These are phyloP conservation scores for Lates calcarifer DNA, from an alignment of 2,113 vertebrate genomes.

Conservation along the genomic window DNA sequence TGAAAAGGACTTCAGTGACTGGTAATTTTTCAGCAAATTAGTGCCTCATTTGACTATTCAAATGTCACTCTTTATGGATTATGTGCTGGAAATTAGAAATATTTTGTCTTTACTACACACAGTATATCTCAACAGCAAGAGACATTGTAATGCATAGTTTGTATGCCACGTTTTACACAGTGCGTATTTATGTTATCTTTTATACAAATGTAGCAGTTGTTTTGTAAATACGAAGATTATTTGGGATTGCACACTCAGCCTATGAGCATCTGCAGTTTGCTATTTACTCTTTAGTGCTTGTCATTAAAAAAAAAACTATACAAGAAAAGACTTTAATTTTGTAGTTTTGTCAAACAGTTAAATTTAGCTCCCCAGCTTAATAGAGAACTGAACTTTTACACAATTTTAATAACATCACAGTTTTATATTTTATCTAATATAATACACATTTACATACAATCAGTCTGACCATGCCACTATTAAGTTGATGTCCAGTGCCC, in stretches of 20 bases:
- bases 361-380: too few species aligned
- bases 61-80: constrained; percentile 12
- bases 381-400: background rate
- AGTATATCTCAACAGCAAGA: constrained; percentile 29
- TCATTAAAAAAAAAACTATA: constrained; percentile 53
- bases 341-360: too few species aligned
- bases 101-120: constrained; percentile 27
- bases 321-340: background rate
- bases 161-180: constrained; percentile 90
- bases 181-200: constrained; percentile 90
- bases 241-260: constrained; percentile 65
- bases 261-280: background rate
- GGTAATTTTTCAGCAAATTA: background rate
- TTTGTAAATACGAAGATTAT: constrained; percentile 89
- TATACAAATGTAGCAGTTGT: constrained; percentile 88
- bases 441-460: constrained; percentile 14
- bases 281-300: constrained; percentile 28
- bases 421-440: background rate
- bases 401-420: background rate
- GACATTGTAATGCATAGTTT: constrained; percentile 65
- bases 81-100: constrained; percentile 54
- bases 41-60: constrained; percentile 23
- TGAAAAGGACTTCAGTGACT: background rate
- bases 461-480: constrained; percentile 9
- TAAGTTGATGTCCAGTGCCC: background rate